Evolutionary conservation across 2,888 invertebrate species (phyloP), one percentile per base, ranked within the genome.

Genomic region (Xylocampa areola): DNA sequence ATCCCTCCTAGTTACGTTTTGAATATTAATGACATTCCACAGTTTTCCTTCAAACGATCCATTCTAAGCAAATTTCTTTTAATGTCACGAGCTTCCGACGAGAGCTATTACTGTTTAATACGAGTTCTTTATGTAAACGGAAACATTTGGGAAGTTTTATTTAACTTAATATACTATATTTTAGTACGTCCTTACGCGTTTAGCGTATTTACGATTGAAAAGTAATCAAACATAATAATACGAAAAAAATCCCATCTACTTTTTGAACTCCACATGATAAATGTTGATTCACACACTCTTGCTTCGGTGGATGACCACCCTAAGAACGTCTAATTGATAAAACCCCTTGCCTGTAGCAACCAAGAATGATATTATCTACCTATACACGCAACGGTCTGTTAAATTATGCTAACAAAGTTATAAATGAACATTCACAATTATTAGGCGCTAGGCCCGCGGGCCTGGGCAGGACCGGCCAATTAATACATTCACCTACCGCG

Each of bases 11-110:
- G 89, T 92, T 91, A 91, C 88, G 91, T 89, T 91, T 90, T 88
- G 92, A 94, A 94, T 93, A 94, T 93, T 94, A 93, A 94, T 93
- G 86, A 89, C 90, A 94, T 94, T 92, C 93, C 92, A 79, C 76
- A 84, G 87, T 86, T 82, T 88, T 86, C 87, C 86, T 85, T 77
- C 80, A 75, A 81, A 80, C 85, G 84, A 86, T 84, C 88, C 86
- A 88, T 88, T 88, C 84, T 83, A 80, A 82, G 81, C 81, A 84
- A 90, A 87, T 88, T 90, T 89, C 85, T 84, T 85, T 79, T 76
- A 80, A 82, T 84, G 84, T 84, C 82, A 83, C 81, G 81, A 75
- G 80, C 79, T 88, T 87, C 84, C 82, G 76, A 68, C 67, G 50
- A 44, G 59, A 23, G 36, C 29, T 50, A 19, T 66, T 58, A 48